These are phyloP conservation scores for Helicorthomorpha holstii DNA, from an alignment of 1,140 invertebrate species.

Conservation along the genomic window DNA sequence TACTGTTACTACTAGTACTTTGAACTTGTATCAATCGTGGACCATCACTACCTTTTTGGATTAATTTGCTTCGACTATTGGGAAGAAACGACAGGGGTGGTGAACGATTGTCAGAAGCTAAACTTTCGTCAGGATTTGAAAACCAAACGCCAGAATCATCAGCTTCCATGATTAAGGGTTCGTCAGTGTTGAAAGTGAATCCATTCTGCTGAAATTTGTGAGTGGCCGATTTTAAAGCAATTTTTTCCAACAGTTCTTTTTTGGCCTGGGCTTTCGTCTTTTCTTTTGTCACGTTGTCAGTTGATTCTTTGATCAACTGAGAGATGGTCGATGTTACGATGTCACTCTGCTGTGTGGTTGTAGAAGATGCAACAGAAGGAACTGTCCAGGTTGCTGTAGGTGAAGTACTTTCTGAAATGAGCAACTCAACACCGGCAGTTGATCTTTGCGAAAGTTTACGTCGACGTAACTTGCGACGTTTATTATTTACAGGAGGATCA, in stretches of 20 bases:
- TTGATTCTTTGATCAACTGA: no score
- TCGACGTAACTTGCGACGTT: neutral
- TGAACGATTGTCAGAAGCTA: neutral
- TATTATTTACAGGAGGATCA: no score
- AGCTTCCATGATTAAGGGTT: neutral
- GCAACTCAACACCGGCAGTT: neutral
- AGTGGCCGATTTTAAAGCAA: no score
- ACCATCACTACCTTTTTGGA: no score
- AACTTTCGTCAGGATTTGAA: neutral
- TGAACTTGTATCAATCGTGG: no score
- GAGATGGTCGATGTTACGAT: neutral
- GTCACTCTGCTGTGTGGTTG: no score
- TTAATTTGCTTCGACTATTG: no score
- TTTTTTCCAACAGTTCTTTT: no score
- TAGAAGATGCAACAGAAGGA: neutral
- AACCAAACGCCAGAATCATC: neutral
- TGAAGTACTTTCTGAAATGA: neutral
- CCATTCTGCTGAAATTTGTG: no score
- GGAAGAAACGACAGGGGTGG: no score
- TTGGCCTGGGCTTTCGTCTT: no score
- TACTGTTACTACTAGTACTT: neutral
- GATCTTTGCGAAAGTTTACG: neutral
- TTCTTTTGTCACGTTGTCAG: no score
- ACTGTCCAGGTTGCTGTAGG: neutral
- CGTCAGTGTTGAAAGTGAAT: neutral